A percentile compares a stretch with the other conserved stretches of the same genome.
Conservation (phyloP, 2,888 invertebrate species). For the Lingula anatina region DNA sequence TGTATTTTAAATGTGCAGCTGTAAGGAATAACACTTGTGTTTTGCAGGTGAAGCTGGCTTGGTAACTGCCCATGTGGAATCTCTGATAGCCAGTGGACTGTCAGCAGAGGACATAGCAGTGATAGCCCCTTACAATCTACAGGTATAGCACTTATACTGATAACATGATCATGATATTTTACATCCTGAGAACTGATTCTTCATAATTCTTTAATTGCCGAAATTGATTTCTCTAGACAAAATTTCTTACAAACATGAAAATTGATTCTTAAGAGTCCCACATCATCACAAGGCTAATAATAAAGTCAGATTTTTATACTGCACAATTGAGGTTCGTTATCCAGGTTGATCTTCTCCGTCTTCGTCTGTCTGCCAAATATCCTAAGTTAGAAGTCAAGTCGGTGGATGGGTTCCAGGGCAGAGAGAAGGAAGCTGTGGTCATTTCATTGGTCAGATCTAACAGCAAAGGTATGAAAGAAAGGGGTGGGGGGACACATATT, state of each 20-base stretch:
- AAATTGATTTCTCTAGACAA: too few species aligned
- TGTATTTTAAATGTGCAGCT: too few species aligned
- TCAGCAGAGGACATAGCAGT: slow-evolving; percentile 55
- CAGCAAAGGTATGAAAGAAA: slow-evolving; percentile 43
- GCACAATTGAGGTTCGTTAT: too few species aligned
- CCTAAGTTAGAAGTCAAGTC: slow-evolving; percentile 56
- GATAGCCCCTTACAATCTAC: slow-evolving; percentile 59
- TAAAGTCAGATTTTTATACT: too few species aligned
- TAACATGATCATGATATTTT: too few species aligned
- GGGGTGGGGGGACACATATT: background rate
- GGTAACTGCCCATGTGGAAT: slow-evolving; percentile 52
- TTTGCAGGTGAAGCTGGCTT: slow-evolving; percentile 56
- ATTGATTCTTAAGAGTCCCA: too few species aligned
- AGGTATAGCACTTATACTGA: slow-evolving; percentile 39
- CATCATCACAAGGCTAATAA: too few species aligned
- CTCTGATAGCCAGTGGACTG: slow-evolving; percentile 54
- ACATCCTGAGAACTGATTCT: too few species aligned
- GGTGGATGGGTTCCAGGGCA: slow-evolving; percentile 61
- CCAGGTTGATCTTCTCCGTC: slow-evolving; percentile 55
- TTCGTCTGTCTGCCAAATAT: slow-evolving; percentile 38
- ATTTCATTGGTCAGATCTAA: slow-evolving; percentile 60
- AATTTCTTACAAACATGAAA: too few species aligned
- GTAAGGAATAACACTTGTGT: too few species aligned
- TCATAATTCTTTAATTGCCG: too few species aligned
- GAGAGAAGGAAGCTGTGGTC: slow-evolving; percentile 60